These are phyloP conservation scores for Anarsia innoxiella DNA, from an alignment of 2,888 invertebrate genomes.

Conservation along the genomic window DNA sequence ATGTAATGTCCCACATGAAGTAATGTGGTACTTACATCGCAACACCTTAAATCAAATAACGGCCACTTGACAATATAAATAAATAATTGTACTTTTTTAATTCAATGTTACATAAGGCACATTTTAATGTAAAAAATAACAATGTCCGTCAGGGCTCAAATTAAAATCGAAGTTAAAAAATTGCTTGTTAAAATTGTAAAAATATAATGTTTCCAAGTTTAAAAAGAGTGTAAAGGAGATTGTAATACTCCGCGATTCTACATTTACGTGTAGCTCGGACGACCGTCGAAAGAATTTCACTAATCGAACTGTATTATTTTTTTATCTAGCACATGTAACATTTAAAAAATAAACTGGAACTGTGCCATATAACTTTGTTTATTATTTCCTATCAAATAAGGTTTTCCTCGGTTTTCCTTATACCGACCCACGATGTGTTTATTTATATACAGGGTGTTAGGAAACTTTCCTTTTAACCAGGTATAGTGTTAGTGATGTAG, in stretches of 20 bases:
- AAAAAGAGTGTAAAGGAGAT: constrained; percentile 16
- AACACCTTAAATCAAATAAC: no score
- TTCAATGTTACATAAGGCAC: constrained; percentile 47
- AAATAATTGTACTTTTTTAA: constrained; percentile 62
- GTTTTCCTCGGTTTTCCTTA: no score
- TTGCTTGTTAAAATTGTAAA: constrained; percentile 62
- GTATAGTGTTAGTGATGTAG: no score
- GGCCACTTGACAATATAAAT: constrained; percentile 39
- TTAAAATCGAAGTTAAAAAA: constrained; percentile 46
- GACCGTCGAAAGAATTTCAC: constrained; percentile 50
- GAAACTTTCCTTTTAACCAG: no score
- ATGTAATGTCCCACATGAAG: no score
- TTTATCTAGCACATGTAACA: constrained; percentile 73
- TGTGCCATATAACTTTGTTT: constrained; percentile 56
- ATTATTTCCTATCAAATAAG: no score
- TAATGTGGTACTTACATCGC: no score
- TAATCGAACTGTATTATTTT: constrained; percentile 74
- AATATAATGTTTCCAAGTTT: constrained; percentile 53
- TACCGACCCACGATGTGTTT: no score
- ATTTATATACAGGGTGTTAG: no score
- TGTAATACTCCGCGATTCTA: constrained; percentile 2
- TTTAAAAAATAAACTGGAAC: constrained; percentile 71
- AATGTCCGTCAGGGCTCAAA: no score
- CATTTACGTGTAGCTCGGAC: background rate
- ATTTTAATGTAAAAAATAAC: constrained; percentile 31